These are phyloP conservation scores for Epizoanthus illoricatus DNA, from an alignment of 92 coral and sea anemone species.

Conservation along the genomic window DNA sequence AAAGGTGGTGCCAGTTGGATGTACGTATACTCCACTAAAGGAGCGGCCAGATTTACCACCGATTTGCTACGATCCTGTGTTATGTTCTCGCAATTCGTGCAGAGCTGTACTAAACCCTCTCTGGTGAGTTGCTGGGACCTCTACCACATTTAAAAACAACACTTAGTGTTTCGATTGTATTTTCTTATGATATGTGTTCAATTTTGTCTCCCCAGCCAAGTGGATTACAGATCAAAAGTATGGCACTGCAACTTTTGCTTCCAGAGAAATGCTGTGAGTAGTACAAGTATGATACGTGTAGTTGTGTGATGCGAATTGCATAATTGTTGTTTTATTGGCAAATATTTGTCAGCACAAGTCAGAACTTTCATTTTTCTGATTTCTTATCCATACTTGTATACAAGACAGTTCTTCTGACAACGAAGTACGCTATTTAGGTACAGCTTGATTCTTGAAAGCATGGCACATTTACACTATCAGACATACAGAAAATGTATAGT, in stretches of 20 bases:
- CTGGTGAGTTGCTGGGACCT: conserved; percentile 63
- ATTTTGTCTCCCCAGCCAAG: conserved; percentile 70
- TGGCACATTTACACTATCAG: no score
- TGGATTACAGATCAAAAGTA: conserved; percentile 97
- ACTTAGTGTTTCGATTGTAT: neutral
- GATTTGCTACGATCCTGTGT: conserved; percentile 97
- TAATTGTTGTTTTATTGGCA: neutral
- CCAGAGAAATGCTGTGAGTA: conserved; percentile 97
- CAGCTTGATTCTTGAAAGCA: no score
- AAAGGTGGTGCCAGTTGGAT: conserved; percentile 98
- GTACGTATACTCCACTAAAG: conserved; percentile 89
- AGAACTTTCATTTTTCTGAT: no score
- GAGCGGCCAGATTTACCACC: conserved; percentile 98
- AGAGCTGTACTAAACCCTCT: conserved; percentile 93
- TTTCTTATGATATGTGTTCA: neutral
- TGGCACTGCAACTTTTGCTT: conserved; percentile 99
- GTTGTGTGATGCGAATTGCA: neutral
- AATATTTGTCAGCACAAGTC: no score
- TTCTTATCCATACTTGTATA: no score
- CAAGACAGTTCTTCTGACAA: neutral
- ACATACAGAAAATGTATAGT: no score
- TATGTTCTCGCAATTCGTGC: conserved; percentile 93
- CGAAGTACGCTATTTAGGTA: neutral
- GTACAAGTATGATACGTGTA: no score
- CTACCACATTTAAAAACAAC: neutral